Evolutionary conservation across 2,797 vertebrate genomes (phyloP).

Genomic region (Otus scops): DNA sequence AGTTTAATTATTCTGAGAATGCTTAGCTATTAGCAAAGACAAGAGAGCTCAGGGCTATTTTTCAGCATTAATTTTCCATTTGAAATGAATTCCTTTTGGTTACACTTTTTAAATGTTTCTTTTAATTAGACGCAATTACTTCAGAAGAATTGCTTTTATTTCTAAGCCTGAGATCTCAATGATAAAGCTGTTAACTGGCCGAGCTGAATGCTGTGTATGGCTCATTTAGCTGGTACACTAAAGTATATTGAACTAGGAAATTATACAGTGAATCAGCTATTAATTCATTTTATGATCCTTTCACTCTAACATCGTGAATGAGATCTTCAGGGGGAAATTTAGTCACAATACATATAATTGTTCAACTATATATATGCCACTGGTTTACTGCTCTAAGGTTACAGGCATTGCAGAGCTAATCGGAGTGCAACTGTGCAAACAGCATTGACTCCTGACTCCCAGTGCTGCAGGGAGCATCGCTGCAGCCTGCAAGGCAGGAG

Average conservation of each 20-base stretch:
- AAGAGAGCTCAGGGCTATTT: conserved; percentile 85
- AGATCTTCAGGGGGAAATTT: conserved; percentile 83
- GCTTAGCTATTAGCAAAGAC: conserved; percentile 83
- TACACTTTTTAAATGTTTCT: conserved; percentile 90
- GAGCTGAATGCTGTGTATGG: conserved; percentile 81
- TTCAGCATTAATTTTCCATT: conserved; percentile 89
- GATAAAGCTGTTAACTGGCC: conserved; percentile 87
- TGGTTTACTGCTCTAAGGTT: conserved; percentile 53
- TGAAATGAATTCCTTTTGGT: conserved; percentile 89
- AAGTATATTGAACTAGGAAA: conserved; percentile 90
- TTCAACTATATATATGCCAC: conserved; percentile 74
- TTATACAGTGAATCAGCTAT: conserved; percentile 88
- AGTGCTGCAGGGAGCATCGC: background rate
- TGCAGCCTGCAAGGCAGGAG: background rate
- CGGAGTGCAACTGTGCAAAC: conserved; percentile 45
- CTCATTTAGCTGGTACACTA: conserved; percentile 86
- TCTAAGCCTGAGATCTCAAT: conserved; percentile 86
- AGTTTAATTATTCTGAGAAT: conserved; percentile 83
- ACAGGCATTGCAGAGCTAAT: conserved; percentile 23
- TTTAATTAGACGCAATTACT: conserved; percentile 90
- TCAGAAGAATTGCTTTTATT: conserved; percentile 90
- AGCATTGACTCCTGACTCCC: conserved; percentile 29
- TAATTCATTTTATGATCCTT: conserved; percentile 87
- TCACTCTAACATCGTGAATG: conserved; percentile 83
- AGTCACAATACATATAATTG: conserved; percentile 83